Evolutionary conservation across 2,113 vertebrate genomes (phyloP).

Genomic region (Ondatra zibethicus): DNA sequence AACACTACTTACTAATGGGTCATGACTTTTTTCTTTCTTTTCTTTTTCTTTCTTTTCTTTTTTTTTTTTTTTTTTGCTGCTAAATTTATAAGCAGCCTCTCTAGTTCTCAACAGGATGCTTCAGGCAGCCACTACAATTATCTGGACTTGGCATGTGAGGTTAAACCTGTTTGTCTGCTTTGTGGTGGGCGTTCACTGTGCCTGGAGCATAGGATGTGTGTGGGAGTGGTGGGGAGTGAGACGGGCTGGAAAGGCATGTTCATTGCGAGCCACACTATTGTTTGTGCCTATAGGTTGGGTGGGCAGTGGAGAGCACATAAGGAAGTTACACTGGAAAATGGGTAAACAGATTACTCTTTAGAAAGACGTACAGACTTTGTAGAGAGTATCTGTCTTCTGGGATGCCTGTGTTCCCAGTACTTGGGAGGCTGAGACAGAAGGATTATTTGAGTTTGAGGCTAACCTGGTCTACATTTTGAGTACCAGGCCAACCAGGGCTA

Average conservation of each 20-base stretch:
- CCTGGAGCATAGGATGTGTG: conserved; percentile 64
- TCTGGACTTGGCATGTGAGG: conserved; percentile 51
- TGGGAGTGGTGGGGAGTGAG: conserved; percentile 54
- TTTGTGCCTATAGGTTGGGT: conserved; percentile 30
- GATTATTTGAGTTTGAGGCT: not conserved
- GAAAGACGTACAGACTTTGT: conserved; percentile 20
- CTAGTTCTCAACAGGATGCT: conserved; percentile 50
- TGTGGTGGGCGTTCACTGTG: conserved; percentile 21
- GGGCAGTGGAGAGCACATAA: not conserved
- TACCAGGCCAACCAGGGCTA: not conserved
- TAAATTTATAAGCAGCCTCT: conserved; percentile 37
- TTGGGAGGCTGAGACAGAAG: not conserved
- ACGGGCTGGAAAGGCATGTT: not conserved
- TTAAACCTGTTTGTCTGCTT: conserved; percentile 68
- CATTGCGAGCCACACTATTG: not conserved
- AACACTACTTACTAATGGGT: not conserved
- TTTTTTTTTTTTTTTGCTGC: conserved; percentile 33
- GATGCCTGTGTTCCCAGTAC: not conserved
- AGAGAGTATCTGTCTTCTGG: not conserved
- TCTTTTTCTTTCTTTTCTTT: not conserved
- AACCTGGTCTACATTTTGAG: not conserved
- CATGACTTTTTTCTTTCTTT: not conserved
- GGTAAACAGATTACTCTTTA: conserved; percentile 1
- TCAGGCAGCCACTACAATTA: conserved; percentile 56
- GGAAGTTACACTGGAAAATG: conserved; percentile 31